These are phyloP conservation scores for Dendrolimus houi DNA, from an alignment of 2,888 invertebrate species.

Conservation along the genomic window DNA sequence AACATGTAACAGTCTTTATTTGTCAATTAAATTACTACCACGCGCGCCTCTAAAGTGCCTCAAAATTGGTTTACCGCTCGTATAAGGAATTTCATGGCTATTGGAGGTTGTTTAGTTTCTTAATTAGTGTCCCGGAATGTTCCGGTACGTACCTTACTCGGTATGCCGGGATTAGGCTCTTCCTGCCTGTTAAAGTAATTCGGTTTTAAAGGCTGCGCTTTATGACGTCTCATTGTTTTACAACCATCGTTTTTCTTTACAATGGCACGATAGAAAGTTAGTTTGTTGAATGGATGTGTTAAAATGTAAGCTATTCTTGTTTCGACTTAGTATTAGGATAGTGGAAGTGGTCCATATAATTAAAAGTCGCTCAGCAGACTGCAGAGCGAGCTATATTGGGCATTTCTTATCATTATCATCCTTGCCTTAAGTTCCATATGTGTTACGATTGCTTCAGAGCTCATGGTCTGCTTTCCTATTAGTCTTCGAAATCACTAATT, in stretches of 20 bases:
- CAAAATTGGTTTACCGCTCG: slow-evolving; percentile 63
- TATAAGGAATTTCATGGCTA: slow-evolving; percentile 69
- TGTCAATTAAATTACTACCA: slow-evolving; percentile 57
- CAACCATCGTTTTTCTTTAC: slow-evolving; percentile 20
- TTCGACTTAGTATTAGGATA: not conserved
- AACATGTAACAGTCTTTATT: slow-evolving; percentile 50
- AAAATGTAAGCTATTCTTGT: not conserved
- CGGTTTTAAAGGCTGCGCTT: slow-evolving; percentile 35
- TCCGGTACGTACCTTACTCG: slow-evolving; percentile 27
- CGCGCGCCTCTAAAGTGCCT: slow-evolving; percentile 51
- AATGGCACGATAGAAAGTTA: slow-evolving; percentile 10
- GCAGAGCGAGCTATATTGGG: no score
- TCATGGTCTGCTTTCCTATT: no score
- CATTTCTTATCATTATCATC: no score
- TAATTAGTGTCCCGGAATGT: slow-evolving; percentile 57
- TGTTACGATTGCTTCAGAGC: no score
- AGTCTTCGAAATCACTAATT: no score
- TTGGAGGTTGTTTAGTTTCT: slow-evolving; percentile 60
- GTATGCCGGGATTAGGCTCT: slow-evolving; percentile 44
- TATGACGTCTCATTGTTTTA: slow-evolving; percentile 56
- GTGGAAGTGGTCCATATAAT: no score
- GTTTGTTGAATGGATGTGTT: slow-evolving; percentile 7
- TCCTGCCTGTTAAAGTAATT: slow-evolving; percentile 42
- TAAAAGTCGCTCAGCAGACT: no score
- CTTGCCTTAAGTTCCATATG: no score